Evolutionary conservation across 92 coral and sea anemone genomes (phyloP).

Genomic region (Ricordea florida): DNA sequence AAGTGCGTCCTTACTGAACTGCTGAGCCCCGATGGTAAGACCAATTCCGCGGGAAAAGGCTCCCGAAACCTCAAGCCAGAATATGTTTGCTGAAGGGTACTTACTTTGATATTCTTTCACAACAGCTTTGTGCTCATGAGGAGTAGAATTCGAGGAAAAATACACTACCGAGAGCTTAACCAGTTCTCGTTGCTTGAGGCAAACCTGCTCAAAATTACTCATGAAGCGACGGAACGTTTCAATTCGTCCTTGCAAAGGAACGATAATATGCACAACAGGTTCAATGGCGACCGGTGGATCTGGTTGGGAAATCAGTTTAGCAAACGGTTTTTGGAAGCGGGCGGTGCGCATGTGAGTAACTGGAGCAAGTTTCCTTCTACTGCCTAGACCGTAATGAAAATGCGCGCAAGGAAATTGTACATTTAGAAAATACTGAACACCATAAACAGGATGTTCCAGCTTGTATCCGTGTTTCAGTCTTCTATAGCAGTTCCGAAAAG

Average conservation of each 20-base stretch:
- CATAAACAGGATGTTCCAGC: constrained; percentile 81
- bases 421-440: constrained; percentile 79
- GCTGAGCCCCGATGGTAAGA: constrained; percentile 81
- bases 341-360: constrained; percentile 52
- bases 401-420: constrained; percentile 70
- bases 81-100: constrained; percentile 77
- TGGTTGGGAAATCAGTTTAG: constrained; percentile 64
- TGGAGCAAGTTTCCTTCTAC: neutral
- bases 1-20: constrained; percentile 76
- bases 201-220: constrained; percentile 80
- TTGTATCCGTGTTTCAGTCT: constrained; percentile 77
- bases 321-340: constrained; percentile 82
- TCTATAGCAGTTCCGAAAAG: constrained; percentile 58
- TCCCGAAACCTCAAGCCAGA: constrained; percentile 86
- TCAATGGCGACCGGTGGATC: constrained; percentile 36
- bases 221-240: constrained; percentile 88
- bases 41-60: constrained; percentile 87
- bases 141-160: constrained; percentile 71
- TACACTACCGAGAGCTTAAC: constrained; percentile 88
- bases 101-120: constrained; percentile 64
- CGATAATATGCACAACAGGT: constrained; percentile 74
- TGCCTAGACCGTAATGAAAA: constrained; percentile 16
- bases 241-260: constrained; percentile 83
- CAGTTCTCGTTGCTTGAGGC: constrained; percentile 67
- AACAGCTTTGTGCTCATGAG: constrained; percentile 60